Conservation (phyloP, 2,113 vertebrate species). For the Alexandromys fortis region DNA sequence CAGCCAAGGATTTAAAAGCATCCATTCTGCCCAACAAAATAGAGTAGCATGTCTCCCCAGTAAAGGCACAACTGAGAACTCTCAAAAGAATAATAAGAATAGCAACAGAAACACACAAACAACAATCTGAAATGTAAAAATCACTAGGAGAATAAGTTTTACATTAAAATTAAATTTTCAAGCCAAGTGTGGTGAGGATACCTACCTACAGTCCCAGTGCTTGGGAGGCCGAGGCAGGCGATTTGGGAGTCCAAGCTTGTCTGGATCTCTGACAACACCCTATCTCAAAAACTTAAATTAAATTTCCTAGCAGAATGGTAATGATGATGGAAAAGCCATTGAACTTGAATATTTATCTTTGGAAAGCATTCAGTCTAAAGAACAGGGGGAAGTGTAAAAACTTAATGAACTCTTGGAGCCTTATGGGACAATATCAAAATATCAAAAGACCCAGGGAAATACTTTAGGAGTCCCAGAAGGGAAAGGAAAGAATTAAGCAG, state of each 20-base stretch:
- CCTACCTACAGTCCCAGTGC: no score
- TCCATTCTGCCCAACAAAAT: not conserved
- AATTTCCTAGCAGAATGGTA: conserved; percentile 5
- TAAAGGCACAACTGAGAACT: not conserved
- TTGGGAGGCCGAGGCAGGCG: not conserved
- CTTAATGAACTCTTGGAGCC: not conserved
- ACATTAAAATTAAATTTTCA: not conserved
- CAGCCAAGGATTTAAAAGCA: not conserved
- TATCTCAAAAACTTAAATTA: not conserved
- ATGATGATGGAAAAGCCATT: conserved; percentile 5
- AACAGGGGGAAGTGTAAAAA: not conserved
- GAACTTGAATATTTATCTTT: not conserved
- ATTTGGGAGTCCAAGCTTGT: not conserved
- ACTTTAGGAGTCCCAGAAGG: not conserved
- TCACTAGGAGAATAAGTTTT: conserved; percentile 1
- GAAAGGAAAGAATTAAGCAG: not conserved
- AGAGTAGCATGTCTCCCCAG: not conserved
- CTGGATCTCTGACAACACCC: not conserved
- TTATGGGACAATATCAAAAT: not conserved
- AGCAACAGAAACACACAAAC: not conserved
- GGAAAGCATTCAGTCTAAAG: not conserved
- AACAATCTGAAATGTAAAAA: not conserved
- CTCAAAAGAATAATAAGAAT: not conserved
- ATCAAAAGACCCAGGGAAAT: not conserved
- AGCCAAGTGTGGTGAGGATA: no score